These are phyloP conservation scores for Meganola albula DNA, from an alignment of 2,888 invertebrate species.

Conservation along the genomic window DNA sequence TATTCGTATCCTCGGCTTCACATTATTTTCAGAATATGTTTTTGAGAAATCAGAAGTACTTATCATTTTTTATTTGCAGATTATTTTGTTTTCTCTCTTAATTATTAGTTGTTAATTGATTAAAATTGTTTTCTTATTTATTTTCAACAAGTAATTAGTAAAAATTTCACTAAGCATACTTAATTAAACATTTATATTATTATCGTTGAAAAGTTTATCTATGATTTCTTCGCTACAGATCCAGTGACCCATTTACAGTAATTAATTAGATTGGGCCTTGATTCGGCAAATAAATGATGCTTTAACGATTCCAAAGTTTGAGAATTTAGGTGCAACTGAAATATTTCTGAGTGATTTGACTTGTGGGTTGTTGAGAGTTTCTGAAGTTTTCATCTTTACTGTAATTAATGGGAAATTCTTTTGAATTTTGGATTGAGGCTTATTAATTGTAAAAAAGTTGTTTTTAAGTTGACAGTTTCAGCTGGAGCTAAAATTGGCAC, in stretches of 20 bases:
- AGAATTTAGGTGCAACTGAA: conserved; percentile 32
- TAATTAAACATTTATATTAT: conserved; percentile 40
- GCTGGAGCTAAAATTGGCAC: no score
- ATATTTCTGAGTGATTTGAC: conserved; percentile 38
- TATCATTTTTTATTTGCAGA: no score
- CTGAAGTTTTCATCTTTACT: conserved; percentile 11
- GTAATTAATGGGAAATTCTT: conserved; percentile 12
- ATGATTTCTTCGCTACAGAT: conserved; percentile 44
- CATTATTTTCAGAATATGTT: no score
- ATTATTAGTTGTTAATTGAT: no score
- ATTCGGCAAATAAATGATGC: conserved; percentile 58
- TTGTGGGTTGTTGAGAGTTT: conserved; percentile 22
- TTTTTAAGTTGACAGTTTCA: no score
- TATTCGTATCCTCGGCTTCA: no score
- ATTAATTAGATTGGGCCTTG: conserved; percentile 55
- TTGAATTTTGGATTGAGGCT: no score
- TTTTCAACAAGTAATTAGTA: no score
- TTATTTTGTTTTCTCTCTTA: no score
- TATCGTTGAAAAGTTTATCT: conserved; percentile 44
- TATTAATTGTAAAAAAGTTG: no score
- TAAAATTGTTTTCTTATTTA: no score
- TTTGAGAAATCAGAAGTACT: no score
- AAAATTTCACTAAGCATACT: conserved; percentile 22
- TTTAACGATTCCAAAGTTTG: conserved; percentile 41
- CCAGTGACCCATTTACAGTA: conserved; percentile 41